A percentile compares a stretch with the other conserved stretches of the same genome.
phyloP scores from a whole-genome alignment of 37 sponge, comb jelly and placozoan genomes.

The Beroe forskalii region DNA sequence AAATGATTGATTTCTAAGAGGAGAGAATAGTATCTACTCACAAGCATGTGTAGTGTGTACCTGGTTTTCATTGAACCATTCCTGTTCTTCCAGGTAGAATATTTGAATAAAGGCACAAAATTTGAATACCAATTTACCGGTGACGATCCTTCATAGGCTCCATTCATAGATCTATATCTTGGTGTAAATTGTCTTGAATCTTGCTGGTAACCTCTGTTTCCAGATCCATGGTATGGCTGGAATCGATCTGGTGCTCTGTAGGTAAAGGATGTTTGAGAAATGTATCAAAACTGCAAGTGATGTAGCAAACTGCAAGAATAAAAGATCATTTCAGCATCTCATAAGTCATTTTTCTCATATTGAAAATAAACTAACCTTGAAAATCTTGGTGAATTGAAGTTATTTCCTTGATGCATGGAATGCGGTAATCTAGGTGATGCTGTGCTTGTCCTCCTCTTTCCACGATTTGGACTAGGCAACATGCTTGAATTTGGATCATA shows the following conservation, averaged over 20 bases:
- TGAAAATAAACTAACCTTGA: too few relatives aligned
- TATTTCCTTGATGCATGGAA: not conserved
- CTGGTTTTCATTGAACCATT: too few relatives aligned
- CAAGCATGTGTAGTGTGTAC: too few relatives aligned
- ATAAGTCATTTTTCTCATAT: too few relatives aligned
- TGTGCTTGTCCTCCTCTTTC: not conserved
- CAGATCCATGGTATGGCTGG: not conserved
- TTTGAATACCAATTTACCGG: not conserved
- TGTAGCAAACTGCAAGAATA: too few relatives aligned
- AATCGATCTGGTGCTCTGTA: not conserved
- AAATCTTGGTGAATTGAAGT: not conserved
- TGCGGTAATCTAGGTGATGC: not conserved
- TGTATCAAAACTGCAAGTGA: not conserved
- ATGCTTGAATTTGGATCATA: not conserved
- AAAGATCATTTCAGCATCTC: too few relatives aligned
- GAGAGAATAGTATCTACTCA: not conserved
- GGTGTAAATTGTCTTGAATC: conserved; percentile 9
- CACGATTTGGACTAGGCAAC: conserved; percentile 17
- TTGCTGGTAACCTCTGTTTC: not conserved
- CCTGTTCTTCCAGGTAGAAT: not conserved
- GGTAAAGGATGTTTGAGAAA: not conserved
- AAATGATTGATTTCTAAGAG: too few relatives aligned
- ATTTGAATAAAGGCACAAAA: not conserved
- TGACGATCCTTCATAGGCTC: not conserved
- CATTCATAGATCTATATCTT: conserved; percentile 28